Conservation (phyloP, 2,797 vertebrate species). For the Malurus leucopterus region DNA sequence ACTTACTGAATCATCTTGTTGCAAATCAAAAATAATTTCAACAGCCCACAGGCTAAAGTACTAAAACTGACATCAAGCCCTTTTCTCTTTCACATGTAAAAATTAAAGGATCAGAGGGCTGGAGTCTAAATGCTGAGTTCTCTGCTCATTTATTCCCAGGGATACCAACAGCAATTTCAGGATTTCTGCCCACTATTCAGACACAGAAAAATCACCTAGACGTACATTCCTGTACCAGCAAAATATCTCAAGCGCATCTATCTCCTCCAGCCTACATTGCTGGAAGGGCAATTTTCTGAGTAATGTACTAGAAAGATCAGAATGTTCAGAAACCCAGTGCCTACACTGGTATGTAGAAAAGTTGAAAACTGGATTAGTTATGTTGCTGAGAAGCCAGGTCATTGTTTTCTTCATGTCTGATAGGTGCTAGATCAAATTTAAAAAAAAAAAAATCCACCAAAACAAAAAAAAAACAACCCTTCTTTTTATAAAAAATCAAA, state of each 20-base stretch:
- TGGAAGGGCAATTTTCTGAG: neutral
- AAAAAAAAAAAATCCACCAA: too few relatives aligned
- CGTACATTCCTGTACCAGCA: neutral
- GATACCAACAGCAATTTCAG: neutral
- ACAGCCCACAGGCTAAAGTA: neutral
- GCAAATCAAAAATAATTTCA: slow-evolving; percentile 34
- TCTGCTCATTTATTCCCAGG: neutral
- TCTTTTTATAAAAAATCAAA: neutral
- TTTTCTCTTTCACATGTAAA: neutral
- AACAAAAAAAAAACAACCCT: fast-evolving
- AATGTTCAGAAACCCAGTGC: neutral
- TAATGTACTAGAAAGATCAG: neutral
- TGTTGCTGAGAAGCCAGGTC: neutral
- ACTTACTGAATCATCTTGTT: slow-evolving; percentile 18
- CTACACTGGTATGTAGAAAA: neutral
- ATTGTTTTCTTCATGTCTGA: neutral
- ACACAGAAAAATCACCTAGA: neutral
- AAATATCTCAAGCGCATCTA: neutral
- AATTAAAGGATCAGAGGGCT: neutral
- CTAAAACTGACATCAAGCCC: neutral
- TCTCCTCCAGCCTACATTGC: neutral
- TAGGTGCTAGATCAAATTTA: neutral
- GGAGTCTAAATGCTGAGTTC: neutral
- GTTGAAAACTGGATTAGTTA: neutral
- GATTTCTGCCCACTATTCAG: neutral